Evolutionary conservation across 1,140 invertebrate species (phyloP), one percentile per base, ranked within the genome.

Genomic region (Diorhabda elongata): DNA sequence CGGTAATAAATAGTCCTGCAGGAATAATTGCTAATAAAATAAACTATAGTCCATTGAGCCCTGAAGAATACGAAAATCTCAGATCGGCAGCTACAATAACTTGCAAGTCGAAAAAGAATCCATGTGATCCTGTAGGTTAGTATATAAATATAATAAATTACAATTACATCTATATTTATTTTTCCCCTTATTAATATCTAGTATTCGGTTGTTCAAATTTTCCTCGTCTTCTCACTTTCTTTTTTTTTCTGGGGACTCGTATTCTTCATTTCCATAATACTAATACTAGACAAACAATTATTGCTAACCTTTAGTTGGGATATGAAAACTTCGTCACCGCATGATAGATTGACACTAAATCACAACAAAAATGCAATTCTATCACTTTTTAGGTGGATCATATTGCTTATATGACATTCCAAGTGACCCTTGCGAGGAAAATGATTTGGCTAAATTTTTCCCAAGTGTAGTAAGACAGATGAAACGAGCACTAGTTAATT

Each of bases 381-480:
- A 26, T 26, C 26, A 26, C 26, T n/a, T 52, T 52, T 52, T 4
- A 79, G 77, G 65, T 74, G 79, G 79, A 57, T 71, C 74, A n/a
- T 84, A 87, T 8, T 90, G 89, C 75, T 80, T 90, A 41, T 90
- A 87, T 77, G 82, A 90, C 74, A 83, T 90, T 67, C 80, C 83
- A 3, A 80, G 76, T 43, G 89, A 90, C 78, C 89, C 89, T 0
- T 90, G 89, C 77, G 89, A 90, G 77, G 84, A 84, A 68, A 82
- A 84, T 69, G 87, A 90, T 74, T 70, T 90, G 47, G 78, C 82
- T 0, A 78, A 76, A 58, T 79, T 79, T 52, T 81, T 83, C 68
- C 79, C 80, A 3, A 77, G 77, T 44, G 80, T 84, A 43, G 82
- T 82, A 9, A 72, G 79, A 11, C 73, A 80, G 52, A 80, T 85